Percentiles rank a stretch among this genome's conserved stretches.
These are phyloP conservation scores for Champsocephalus gunnari DNA, from an alignment of 2,797 vertebrate species.

Conservation along the genomic window DNA sequence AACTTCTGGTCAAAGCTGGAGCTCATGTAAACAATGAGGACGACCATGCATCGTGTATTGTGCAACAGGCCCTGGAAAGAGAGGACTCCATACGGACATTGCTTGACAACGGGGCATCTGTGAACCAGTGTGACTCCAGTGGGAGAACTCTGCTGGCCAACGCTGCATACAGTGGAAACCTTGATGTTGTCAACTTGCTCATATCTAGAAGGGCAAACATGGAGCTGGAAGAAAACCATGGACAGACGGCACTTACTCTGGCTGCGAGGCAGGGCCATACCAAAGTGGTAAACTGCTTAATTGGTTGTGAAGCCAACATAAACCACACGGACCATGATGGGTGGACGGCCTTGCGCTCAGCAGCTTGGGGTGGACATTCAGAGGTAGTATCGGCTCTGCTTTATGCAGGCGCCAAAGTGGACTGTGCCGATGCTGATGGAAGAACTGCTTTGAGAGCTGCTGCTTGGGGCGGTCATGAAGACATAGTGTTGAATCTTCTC, in stretches of 20 bases:
- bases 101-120: slow-evolving; percentile 93
- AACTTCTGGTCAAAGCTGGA: slow-evolving; percentile 96
- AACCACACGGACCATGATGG: slow-evolving; percentile 98
- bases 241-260: slow-evolving; percentile 95
- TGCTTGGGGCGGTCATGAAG: slow-evolving; percentile 98
- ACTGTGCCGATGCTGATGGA: slow-evolving; percentile 95
- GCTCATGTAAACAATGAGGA: slow-evolving; percentile 96
- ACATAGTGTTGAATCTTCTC: slow-evolving; percentile 96
- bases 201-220: slow-evolving; percentile 93
- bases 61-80: slow-evolving; percentile 95
- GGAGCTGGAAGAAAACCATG: slow-evolving; percentile 93
- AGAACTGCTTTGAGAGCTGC: slow-evolving; percentile 95
- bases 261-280: slow-evolving; percentile 97
- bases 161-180: slow-evolving; percentile 94
- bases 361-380: slow-evolving; percentile 97
- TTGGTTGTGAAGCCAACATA: slow-evolving; percentile 94
- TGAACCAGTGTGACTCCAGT: slow-evolving; percentile 95
- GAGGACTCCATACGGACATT: slow-evolving; percentile 97
- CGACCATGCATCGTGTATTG: slow-evolving; percentile 92
- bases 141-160: slow-evolving; percentile 94
- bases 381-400: slow-evolving; percentile 98
- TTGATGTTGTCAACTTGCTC: slow-evolving; percentile 95
- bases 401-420: slow-evolving; percentile 96
- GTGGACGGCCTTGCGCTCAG: slow-evolving; percentile 95
- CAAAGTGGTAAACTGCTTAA: slow-evolving; percentile 97